Conservation (phyloP, 2,113 vertebrate genomes). For the Zosterops japonicus region DNA sequence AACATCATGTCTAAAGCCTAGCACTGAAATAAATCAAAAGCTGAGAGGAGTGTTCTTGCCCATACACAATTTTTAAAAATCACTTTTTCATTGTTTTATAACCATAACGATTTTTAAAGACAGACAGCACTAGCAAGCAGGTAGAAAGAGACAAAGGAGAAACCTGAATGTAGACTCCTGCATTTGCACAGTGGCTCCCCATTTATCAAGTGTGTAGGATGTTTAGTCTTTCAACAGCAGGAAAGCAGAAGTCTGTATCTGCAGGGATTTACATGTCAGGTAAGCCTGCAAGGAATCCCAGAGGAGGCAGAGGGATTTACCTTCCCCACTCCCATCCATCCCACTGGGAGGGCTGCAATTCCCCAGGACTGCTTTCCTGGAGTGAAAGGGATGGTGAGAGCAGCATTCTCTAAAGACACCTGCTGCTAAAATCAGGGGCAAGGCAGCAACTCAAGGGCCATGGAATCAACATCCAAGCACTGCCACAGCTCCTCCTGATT, state of each 20-base stretch:
- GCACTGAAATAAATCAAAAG: not conserved
- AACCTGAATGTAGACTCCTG: fast-evolving
- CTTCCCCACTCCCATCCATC: not conserved
- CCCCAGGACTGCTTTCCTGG: not conserved
- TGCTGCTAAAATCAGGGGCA: not conserved
- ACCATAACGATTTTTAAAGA: not conserved
- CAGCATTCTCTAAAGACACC: not conserved
- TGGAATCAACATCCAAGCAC: not conserved
- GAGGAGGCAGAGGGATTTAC: not conserved
- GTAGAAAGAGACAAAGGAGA: not conserved
- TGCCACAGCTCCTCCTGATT: not conserved
- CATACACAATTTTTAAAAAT: not conserved
- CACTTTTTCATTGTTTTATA: not conserved
- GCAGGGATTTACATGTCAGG: not conserved
- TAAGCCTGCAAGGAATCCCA: not conserved
- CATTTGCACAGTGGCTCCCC: not conserved
- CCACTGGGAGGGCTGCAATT: not conserved
- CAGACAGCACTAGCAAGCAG: not conserved
- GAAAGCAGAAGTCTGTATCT: not conserved
- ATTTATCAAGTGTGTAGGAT: not conserved
- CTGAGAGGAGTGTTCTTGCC: not conserved
- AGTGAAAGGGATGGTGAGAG: not conserved
- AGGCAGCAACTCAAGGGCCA: not conserved
- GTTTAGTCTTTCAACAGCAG: not conserved
- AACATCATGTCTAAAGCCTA: not conserved